phyloP scores from a whole-genome alignment of 2,888 invertebrate species.

The Seira ritae region DNA sequence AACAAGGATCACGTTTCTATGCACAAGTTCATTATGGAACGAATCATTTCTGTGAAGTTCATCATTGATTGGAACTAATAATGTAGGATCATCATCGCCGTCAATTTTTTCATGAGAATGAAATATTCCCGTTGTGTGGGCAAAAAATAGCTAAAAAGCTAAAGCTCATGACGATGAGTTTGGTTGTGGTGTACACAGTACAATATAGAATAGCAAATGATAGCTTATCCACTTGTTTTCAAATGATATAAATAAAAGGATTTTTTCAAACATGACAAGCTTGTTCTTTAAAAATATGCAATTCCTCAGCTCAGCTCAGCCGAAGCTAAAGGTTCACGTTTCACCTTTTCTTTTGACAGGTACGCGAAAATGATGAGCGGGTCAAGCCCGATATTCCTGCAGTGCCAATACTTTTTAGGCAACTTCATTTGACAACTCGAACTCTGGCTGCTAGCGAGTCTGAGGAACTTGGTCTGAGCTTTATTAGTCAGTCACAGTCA shows the following conservation, averaged over 20 bases:
- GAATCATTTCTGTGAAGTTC: not conserved
- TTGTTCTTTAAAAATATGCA: slow-evolving; percentile 1
- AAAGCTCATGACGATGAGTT: too few relatives aligned
- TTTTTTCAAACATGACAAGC: not conserved
- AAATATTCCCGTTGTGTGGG: slow-evolving; percentile 43
- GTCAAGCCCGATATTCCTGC: slow-evolving; percentile 59
- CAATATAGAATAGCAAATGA: slow-evolving; percentile 9
- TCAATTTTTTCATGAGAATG: slow-evolving; percentile 16
- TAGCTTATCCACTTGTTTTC: not conserved
- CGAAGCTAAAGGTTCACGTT: slow-evolving; percentile 40
- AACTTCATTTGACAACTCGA: slow-evolving; percentile 43
- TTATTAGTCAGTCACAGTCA: slow-evolving; percentile 21
- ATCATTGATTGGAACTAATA: slow-evolving; percentile 41
- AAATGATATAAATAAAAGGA: not conserved
- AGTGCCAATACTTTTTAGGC: slow-evolving; percentile 55
- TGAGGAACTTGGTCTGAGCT: not conserved
- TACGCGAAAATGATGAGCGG: slow-evolving; percentile 48
- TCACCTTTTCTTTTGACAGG: slow-evolving; percentile 52
- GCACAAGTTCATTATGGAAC: slow-evolving; percentile 10
- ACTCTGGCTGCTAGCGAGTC: slow-evolving; percentile 29
- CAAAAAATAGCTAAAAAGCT: slow-evolving; percentile 19
- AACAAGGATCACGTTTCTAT: not conserved
- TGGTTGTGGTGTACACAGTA: not conserved
- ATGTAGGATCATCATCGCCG: slow-evolving; percentile 12
- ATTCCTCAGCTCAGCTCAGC: not conserved